Conservation (phyloP, 2,888 invertebrate species). For the Amphipoea oculea region DNA sequence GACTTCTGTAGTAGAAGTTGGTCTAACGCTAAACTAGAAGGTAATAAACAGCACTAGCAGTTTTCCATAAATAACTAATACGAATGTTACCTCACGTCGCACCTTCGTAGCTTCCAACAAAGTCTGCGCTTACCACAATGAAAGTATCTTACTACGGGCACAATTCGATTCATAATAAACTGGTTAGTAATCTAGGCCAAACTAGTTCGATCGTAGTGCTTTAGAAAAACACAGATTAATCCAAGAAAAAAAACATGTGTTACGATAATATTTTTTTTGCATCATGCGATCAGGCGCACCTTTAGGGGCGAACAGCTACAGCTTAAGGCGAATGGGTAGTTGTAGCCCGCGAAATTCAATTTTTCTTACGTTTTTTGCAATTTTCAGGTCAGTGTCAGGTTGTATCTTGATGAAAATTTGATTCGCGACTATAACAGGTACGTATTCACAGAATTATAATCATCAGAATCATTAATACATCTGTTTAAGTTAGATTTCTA, state of each 20-base stretch:
- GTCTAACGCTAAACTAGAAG: neutral
- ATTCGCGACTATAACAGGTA: too few species aligned
- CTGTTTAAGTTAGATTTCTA: too few species aligned
- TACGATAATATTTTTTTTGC: slow-evolving; percentile 16
- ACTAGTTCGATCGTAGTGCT: neutral
- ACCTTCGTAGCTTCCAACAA: neutral
- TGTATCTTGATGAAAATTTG: too few species aligned
- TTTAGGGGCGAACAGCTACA: neutral
- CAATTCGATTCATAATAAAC: slow-evolving; percentile 4
- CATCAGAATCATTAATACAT: too few species aligned
- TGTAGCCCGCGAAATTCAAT: too few species aligned
- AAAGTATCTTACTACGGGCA: slow-evolving; percentile 1
- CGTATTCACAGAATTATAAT: too few species aligned
- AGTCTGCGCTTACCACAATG: neutral
- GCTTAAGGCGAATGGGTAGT: too few species aligned
- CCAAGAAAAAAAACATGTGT: slow-evolving; percentile 7
- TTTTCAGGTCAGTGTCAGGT: too few species aligned
- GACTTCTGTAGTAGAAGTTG: neutral
- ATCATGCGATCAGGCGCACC: slow-evolving; percentile 10
- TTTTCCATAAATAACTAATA: slow-evolving; percentile 7
- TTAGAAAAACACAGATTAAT: neutral
- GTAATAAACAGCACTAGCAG: neutral
- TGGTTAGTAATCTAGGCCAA: neutral
- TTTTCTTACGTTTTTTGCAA: too few species aligned
- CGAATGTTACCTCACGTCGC: neutral